Evolutionary conservation across 2,797 vertebrate genomes (phyloP), one percentile per base, ranked within the genome.

Genomic region (Sebastes alutus): DNA sequence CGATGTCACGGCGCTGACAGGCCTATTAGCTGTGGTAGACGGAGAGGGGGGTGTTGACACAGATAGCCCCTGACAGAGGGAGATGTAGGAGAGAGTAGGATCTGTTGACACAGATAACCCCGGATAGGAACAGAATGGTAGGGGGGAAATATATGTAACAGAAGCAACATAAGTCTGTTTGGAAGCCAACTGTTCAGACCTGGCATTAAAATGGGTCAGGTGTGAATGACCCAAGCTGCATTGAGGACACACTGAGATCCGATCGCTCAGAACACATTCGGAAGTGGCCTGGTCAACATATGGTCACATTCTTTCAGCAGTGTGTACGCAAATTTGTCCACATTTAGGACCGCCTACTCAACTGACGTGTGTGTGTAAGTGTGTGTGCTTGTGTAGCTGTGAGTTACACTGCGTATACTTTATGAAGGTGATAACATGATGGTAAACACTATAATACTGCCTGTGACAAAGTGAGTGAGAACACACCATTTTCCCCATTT

Each of bases 21-120:
- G 88, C 88, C 89, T 91, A 94, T 94, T 94, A 92, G 87, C 89
- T 59, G 68, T 73, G 74, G 74, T 79, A 69, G 65, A 88, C 27
- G 49, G 23, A 25, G 52, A 20, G 66, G 66, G 70, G 68, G 78
- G 69, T 71, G 60, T 72, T 91, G 92, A 94, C 88, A 92, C 69
- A 90, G 90, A 93, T 88, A 89, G 82, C 85, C 85, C 58, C 77
- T 88, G 92, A 92, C 88, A 87, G 85, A 69, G 77, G 73, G 81
- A 82, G 73, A 87, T 72, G 81, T 75, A 79, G 76, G 80, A 72
- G 78, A 69, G 22, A 86, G 70, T 30, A 62, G 80, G 83, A 20
- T 85, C 73, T 77, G 75, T 73, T 86, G 89, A 89, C 78, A 75
- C 54, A 78, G 78, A 92, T 87, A 82, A 62, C 30, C 72, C 58